Evolutionary conservation across 2,888 invertebrate species (phyloP), one percentile per base, ranked within the genome.

Genomic region (Disparrhopalites patrizii): DNA sequence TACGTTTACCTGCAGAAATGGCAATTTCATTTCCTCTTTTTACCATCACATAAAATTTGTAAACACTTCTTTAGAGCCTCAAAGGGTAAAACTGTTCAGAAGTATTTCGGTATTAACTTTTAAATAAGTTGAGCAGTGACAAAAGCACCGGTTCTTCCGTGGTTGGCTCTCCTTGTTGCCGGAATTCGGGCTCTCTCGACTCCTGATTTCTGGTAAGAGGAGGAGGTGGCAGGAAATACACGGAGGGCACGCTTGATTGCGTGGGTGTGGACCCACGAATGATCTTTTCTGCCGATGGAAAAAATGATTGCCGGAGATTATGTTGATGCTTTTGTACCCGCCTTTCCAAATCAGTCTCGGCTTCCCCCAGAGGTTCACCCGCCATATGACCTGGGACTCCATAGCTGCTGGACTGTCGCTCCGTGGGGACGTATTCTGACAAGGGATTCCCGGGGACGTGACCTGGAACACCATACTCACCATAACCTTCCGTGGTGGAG

Each of bases 91-190:
- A n/a, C n/a, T n/a, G n/a, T n/a, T n/a, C n/a, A n/a, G n/a, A n/a
- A n/a, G n/a, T n/a, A n/a, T n/a, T n/a, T n/a, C n/a, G n/a, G n/a
- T n/a, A 36, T 36, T 36, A 36, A 36, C 7, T 10, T 31, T 56
- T 36, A 36, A 18, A 25, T 13, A 52, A 43, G 3, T 47, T 47
- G 5, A 58, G 30, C 8, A 58, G 18, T 1, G 58, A 58, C 58
- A 25, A 58, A 8, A 43, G 31, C 1, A 47, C 28, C 30, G 58
- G 58, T 38, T 58, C 43, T 47, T 58, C 58, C 28, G 58, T 47
- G 20, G 47, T 58, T 40, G 43, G 33, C 18, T 23, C 36, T 3
- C 33, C 5, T 2, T 33, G 55, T 10, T 18, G 28, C n/a, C 15
- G 15, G 10, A 25, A 4, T 15, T 40, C 3, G 15, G 13, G 13